Conservation (phyloP, 1,140 invertebrate genomes). For the Drosophila punjabiensis region DNA sequence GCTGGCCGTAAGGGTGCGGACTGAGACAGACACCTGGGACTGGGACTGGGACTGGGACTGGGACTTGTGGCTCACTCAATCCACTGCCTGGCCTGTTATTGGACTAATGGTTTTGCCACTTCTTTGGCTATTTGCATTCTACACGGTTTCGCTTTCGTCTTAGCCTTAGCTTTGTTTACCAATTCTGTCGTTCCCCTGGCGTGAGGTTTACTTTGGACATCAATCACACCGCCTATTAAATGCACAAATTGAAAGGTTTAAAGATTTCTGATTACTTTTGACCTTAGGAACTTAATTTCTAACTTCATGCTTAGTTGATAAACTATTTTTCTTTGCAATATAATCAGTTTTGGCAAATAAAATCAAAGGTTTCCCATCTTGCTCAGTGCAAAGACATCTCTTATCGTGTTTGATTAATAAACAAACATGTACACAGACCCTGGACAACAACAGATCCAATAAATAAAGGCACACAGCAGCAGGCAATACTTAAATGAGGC, state of each 20-base stretch:
- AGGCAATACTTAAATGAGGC: conserved; percentile 11
- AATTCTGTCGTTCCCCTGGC: conserved; percentile 16
- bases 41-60: conserved; percentile 9
- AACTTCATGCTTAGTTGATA: not conserved
- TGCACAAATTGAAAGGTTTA: not conserved
- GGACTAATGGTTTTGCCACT: conserved; percentile 40
- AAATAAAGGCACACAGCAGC: conserved; percentile 27
- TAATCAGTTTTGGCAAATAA: too few relatives aligned
- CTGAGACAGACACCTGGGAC: conserved; percentile 24
- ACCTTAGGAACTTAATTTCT: too few relatives aligned
- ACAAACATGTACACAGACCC: conserved; percentile 20
- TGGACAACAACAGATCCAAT: conserved; percentile 32
- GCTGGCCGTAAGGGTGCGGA: not conserved
- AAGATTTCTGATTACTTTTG: not conserved
- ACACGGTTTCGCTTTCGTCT: conserved; percentile 18
- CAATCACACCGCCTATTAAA: conserved; percentile 21
- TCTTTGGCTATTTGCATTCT: conserved; percentile 43
- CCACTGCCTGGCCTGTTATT: conserved; percentile 26
- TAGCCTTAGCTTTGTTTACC: conserved; percentile 17
- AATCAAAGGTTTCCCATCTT: not conserved
- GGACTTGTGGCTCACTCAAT: conserved; percentile 29
- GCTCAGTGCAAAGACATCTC: not conserved
- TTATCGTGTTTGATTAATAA: conserved; percentile 21
- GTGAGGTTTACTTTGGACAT: conserved; percentile 5
- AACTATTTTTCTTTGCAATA: too few relatives aligned